Conservation (phyloP, 2,113 vertebrate genomes). For the Pogonocichla stellata region DNA sequence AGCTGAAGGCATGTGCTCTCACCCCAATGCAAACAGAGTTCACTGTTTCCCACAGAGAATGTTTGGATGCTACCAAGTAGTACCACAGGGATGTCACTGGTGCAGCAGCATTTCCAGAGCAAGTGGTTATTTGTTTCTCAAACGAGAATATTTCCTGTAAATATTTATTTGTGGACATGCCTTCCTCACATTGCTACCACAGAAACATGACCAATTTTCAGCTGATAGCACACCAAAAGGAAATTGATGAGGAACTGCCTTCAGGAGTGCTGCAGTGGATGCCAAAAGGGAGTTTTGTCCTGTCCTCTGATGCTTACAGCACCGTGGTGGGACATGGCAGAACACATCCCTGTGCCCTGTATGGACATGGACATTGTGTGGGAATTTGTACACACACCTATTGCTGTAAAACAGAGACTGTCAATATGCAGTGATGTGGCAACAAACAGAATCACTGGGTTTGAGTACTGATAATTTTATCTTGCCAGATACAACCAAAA, state of each 20-base stretch:
- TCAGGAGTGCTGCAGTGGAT: background rate
- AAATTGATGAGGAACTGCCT: background rate
- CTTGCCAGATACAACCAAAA: background rate
- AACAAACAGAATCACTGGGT: background rate
- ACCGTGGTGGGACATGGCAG: background rate
- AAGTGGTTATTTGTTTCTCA: background rate
- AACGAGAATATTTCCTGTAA: background rate
- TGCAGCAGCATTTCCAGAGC: background rate
- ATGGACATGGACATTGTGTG: background rate
- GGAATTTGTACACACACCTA: background rate
- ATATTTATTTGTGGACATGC: background rate
- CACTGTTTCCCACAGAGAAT: background rate
- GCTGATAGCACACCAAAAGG: background rate
- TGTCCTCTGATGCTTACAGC: background rate
- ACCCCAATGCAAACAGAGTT: background rate
- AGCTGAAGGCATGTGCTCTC: background rate
- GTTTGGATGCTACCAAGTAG: background rate
- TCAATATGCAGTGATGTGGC: background rate
- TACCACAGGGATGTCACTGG: background rate
- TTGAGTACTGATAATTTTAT: background rate
- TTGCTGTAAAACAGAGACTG: background rate
- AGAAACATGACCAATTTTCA: background rate
- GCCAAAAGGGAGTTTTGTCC: background rate
- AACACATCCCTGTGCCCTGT: background rate
- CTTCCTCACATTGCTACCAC: background rate